A percentile compares a stretch with the other conserved stretches of the same genome.
Evolutionary conservation across 2,888 invertebrate genomes (phyloP).

Genomic region (Alcis repandata): DNA sequence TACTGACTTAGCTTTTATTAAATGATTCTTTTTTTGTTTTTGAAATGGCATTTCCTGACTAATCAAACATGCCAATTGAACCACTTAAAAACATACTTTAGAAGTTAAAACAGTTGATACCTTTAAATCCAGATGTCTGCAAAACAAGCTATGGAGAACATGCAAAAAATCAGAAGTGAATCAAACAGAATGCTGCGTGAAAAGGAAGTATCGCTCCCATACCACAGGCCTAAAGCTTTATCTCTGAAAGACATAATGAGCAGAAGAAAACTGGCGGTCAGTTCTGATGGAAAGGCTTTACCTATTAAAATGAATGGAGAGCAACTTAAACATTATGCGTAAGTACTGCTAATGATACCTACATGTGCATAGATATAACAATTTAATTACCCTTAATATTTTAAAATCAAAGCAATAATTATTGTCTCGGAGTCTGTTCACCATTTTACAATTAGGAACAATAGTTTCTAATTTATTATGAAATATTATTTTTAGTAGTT

Average conservation of each 20-base stretch:
- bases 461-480: too few species aligned
- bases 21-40: too few species aligned
- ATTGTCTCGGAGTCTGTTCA: too few species aligned
- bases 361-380: neutral
- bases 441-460: too few species aligned
- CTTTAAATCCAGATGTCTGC: slow-evolving; percentile 85
- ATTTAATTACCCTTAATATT: neutral
- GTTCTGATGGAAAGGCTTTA: slow-evolving; percentile 76
- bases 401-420: too few species aligned
- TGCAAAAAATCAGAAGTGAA: slow-evolving; percentile 93
- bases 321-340: slow-evolving; percentile 89
- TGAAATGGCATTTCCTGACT: too few species aligned
- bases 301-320: slow-evolving; percentile 89
- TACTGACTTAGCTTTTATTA: too few species aligned
- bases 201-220: slow-evolving; percentile 91
- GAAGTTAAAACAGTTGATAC: neutral
- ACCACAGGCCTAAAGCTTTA: slow-evolving; percentile 93
- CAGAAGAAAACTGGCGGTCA: slow-evolving; percentile 70
- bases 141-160: slow-evolving; percentile 89
- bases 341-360: slow-evolving; percentile 61
- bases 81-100: neutral
- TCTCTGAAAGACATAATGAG: slow-evolving; percentile 92
- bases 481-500: too few species aligned
- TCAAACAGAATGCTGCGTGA: slow-evolving; percentile 93
- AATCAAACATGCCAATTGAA: neutral